Percentiles rank a stretch among this genome's conserved stretches.
These are phyloP conservation scores for Carassius auratus DNA, from an alignment of 2,113 vertebrate genomes.

Conservation along the genomic window DNA sequence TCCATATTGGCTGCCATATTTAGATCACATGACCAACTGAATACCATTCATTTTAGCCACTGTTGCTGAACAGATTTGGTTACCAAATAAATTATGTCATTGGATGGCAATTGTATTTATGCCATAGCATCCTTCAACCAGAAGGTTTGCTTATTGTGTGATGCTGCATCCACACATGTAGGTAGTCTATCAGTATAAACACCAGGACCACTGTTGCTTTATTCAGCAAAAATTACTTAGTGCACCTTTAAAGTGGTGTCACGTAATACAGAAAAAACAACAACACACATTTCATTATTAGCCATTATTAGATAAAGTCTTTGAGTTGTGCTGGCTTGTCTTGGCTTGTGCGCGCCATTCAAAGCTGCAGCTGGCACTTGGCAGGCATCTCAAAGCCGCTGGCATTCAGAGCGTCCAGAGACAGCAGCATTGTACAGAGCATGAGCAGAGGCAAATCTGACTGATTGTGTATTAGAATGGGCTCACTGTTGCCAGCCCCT, in stretches of 20 bases:
- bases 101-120: not conserved
- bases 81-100: not conserved
- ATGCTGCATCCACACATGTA: not conserved
- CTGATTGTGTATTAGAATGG: constrained; percentile 42
- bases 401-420: constrained; percentile 15
- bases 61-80: not conserved
- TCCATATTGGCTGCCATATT: not conserved
- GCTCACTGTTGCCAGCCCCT: constrained; percentile 27
- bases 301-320: not conserved
- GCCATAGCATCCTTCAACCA: not conserved
- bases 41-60: not conserved
- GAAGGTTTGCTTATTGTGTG: not conserved
- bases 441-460: constrained; percentile 19
- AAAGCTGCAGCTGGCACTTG: constrained; percentile 43
- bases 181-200: not conserved
- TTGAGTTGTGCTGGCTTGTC: not conserved
- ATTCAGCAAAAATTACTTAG: not conserved
- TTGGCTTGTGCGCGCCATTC: constrained; percentile 26
- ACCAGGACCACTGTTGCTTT: not conserved
- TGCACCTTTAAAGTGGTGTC: not conserved
- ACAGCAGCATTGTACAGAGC: constrained; percentile 6
- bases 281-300: not conserved
- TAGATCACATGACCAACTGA: not conserved
- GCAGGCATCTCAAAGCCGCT: not conserved
- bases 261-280: not conserved